phyloP scores from a whole-genome alignment of 2,113 vertebrate species.

The Notarius quadriscutis region DNA sequence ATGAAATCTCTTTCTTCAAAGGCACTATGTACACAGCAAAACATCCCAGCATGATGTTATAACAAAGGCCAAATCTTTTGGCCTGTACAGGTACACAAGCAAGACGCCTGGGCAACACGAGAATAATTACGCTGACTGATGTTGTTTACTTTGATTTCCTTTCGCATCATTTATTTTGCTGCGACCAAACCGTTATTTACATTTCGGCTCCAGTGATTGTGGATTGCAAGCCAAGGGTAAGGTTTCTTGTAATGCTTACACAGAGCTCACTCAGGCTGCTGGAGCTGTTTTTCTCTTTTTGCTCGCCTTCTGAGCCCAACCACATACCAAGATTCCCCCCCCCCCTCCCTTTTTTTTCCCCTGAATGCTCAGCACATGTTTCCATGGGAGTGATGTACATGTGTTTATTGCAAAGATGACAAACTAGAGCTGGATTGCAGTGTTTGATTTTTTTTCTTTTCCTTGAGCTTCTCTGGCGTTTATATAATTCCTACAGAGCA shows the following conservation, averaged over 20 bases:
- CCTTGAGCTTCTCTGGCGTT: conserved; percentile 62
- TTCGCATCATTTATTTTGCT: conserved; percentile 74
- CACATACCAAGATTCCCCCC: conserved; percentile 37
- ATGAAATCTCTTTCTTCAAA: conserved; percentile 15
- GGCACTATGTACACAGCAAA: not conserved
- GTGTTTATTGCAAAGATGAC: conserved; percentile 72
- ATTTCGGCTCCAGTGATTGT: conserved; percentile 59
- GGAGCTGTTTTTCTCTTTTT: conserved; percentile 59
- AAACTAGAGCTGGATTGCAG: conserved; percentile 64
- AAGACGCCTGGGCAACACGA: conserved; percentile 64
- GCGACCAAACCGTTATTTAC: conserved; percentile 67
- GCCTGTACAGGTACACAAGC: conserved; percentile 45
- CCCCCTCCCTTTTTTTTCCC: conserved; percentile 23
- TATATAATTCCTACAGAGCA: conserved; percentile 53
- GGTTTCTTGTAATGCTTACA: conserved; percentile 64
- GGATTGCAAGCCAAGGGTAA: conserved; percentile 52
- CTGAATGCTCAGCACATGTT: conserved; percentile 60
- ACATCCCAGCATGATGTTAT: conserved; percentile 35
- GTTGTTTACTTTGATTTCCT: conserved; percentile 77
- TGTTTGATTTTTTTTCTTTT: conserved; percentile 49
- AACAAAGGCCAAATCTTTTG: conserved; percentile 45
- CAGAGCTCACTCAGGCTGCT: conserved; percentile 49
- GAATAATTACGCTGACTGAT: conserved; percentile 75
- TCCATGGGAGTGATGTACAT: conserved; percentile 68
- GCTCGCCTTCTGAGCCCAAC: conserved; percentile 34